A percentile compares a stretch with the other conserved stretches of the same genome.
Evolutionary conservation across 2,797 vertebrate genomes (phyloP).

Genomic region (Pterois miles): DNA sequence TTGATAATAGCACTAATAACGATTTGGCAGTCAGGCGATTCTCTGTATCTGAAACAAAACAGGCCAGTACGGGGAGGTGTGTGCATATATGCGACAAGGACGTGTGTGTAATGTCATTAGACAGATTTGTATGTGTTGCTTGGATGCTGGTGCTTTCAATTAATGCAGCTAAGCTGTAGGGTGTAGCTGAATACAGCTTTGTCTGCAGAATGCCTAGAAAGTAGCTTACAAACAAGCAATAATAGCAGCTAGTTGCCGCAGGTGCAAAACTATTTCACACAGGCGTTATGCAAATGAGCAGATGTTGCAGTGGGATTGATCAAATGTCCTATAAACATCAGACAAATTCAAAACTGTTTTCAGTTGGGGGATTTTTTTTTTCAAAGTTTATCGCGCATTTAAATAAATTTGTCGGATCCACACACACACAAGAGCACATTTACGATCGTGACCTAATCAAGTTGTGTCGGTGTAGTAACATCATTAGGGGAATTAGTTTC

Average conservation of each 20-base stretch:
- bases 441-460: constrained; percentile 61
- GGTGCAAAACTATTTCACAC: constrained; percentile 44
- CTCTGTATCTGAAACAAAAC: constrained; percentile 30
- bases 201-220: constrained; percentile 70
- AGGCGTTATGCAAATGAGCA: constrained; percentile 72
- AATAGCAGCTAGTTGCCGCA: constrained; percentile 43
- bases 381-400: constrained; percentile 42
- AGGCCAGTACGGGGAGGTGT: constrained; percentile 3
- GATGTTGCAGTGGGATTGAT: constrained; percentile 67
- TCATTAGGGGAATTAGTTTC: constrained; percentile 69
- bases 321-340: constrained; percentile 62
- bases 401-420: constrained; percentile 29
- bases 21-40: constrained; percentile 49
- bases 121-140: constrained; percentile 59
- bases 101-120: constrained; percentile 55
- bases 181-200: constrained; percentile 58
- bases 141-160: constrained; percentile 55
- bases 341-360: constrained; percentile 25
- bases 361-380: neutral
- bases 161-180: constrained; percentile 54
- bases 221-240: constrained; percentile 53
- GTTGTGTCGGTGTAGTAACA: constrained; percentile 34
- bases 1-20: constrained; percentile 58
- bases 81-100: constrained; percentile 1
- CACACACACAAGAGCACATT: constrained; percentile 1